Evolutionary conservation across 1,140 invertebrate species (phyloP), one percentile per base, ranked within the genome.

Genomic region (Ruditapes philippinarum): DNA sequence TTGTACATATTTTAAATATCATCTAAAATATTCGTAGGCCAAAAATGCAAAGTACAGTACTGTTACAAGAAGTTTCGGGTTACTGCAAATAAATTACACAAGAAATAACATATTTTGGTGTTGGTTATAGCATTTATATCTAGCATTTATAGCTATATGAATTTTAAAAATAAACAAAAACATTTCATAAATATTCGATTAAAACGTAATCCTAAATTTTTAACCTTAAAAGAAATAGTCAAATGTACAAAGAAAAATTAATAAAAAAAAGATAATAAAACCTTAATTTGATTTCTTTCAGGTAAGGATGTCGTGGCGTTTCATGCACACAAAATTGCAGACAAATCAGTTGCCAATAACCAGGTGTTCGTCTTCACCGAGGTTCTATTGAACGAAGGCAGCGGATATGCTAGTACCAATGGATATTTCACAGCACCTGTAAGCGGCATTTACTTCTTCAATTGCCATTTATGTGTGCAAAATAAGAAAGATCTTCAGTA

Each of bases 291-390:
- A n/a, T n/a, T n/a, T n/a, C n/a, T 7, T 45, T 45, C 42, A 45
- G 25, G 57, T 11, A n/a, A 62, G 19, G 19, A n/a, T 62, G 57
- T 62, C 5, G 57, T 68, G 9, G 38, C 54, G n/a, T 78, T 45
- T 36, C 19, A 62, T 49, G 57, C 25, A 25, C 40, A 25, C 54
- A 17, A n/a, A 17, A 31, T 40, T 42, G 60, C 76, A 28, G 57
- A 62, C 40, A 76, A 78, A 31, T 38, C 73, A 68, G 38, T 80
- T 31, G 54, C 36, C 49, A 62, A 88, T 31, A 60, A 70, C 40
- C 57, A 49, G 45, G 57, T 65, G 33, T 45, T 65, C 38, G 85
- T 88, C 74, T 79, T 79, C 49, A 79, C n/a, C 28, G 45, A 88
- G 54, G 60, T 80, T 78, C 65, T 38, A 40, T 45, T 79, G 38